Conservation (phyloP, 2,888 invertebrate species). For the Cyclophora punctaria region DNA sequence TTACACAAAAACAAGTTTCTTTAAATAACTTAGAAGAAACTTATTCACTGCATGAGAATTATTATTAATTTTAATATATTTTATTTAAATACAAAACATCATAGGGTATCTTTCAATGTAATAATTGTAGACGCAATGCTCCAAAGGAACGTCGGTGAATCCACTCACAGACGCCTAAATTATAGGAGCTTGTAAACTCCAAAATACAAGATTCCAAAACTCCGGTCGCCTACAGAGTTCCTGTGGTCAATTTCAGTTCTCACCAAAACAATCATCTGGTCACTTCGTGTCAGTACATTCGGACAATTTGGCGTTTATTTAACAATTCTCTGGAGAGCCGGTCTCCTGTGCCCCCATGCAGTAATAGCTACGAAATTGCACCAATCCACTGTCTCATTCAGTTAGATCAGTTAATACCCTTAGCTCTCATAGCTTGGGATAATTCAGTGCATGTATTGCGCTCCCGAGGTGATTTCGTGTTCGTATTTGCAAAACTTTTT, state of each 20-base stretch:
- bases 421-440: slow-evolving; percentile 14
- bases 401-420: slow-evolving; percentile 54
- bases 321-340: slow-evolving; percentile 56
- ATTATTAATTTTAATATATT: too few relatives aligned
- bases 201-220: background rate
- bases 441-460: slow-evolving; percentile 36
- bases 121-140: too few relatives aligned
- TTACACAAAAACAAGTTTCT: too few relatives aligned
- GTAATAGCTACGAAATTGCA: slow-evolving; percentile 58
- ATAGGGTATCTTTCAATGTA: too few relatives aligned
- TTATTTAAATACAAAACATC: too few relatives aligned
- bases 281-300: slow-evolving; percentile 7
- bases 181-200: background rate
- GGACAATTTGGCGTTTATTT: slow-evolving; percentile 42
- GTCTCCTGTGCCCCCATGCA: slow-evolving; percentile 60
- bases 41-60: too few relatives aligned
- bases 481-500: background rate
- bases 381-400: slow-evolving; percentile 60
- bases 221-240: too few relatives aligned
- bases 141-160: too few relatives aligned
- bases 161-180: too few relatives aligned
- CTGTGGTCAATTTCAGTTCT: too few relatives aligned
- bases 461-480: slow-evolving; percentile 34
- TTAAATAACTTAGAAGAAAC: too few relatives aligned
- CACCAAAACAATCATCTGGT: too few relatives aligned